phyloP scores from a whole-genome alignment of 2,113 vertebrate species.

The Ginglymostoma cirratum region DNA sequence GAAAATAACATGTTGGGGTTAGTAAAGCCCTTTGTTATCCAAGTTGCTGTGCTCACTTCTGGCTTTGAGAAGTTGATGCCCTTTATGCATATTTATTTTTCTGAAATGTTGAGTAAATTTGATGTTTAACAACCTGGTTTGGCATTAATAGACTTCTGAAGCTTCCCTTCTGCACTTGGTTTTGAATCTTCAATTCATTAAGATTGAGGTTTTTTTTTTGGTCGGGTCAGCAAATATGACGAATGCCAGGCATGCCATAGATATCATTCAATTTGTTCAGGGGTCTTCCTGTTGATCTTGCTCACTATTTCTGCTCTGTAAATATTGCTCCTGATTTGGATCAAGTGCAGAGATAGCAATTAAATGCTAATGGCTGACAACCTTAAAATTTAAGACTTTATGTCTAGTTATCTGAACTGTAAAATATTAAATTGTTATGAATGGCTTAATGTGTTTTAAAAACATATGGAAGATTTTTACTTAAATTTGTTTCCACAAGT shows the following conservation, averaged over 20 bases:
- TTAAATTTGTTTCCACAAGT: neutral
- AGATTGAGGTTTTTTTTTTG: neutral
- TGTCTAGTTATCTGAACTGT: neutral
- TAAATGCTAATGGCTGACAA: neutral
- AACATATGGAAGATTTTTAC: neutral
- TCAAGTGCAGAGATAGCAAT: neutral
- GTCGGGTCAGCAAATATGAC: neutral
- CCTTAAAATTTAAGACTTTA: neutral
- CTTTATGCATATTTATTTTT: neutral
- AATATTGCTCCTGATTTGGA: neutral
- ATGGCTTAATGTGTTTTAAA: neutral
- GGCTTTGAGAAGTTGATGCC: neutral
- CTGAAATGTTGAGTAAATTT: neutral
- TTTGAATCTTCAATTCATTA: neutral
- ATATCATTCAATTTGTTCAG: neutral
- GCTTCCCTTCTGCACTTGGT: neutral
- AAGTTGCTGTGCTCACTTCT: neutral
- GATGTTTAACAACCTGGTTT: neutral
- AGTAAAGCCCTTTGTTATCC: neutral
- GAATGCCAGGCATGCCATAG: neutral
- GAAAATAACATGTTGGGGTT: neutral
- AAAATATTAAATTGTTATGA: neutral
- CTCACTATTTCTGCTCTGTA: neutral
- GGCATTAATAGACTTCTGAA: neutral
- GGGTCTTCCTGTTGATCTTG: neutral